A percentile compares a stretch with the other conserved stretches of the same genome.
These are phyloP conservation scores for Podotricha telesiphe DNA, from an alignment of 2,888 invertebrate species.

Conservation along the genomic window DNA sequence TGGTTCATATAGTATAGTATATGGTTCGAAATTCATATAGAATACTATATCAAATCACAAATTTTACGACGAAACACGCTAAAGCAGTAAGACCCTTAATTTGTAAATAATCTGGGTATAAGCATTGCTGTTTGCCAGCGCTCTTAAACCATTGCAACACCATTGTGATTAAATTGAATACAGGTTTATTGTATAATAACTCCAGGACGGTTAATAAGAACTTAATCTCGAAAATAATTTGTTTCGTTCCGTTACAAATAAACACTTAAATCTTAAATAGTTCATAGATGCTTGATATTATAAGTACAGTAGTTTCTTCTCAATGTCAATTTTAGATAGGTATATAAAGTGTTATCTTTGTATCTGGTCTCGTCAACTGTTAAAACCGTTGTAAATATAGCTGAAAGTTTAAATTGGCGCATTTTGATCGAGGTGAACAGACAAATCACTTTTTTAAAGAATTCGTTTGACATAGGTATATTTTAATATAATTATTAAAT, in stretches of 20 bases:
- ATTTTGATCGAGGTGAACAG: background rate
- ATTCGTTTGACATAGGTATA: background rate
- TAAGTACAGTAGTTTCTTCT: conserved; percentile 2
- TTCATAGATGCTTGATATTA: background rate
- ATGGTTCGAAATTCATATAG: too few relatives aligned
- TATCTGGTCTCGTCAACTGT: background rate
- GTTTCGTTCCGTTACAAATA: background rate
- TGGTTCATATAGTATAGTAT: too few relatives aligned
- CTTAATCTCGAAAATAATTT: too few relatives aligned
- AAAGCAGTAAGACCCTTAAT: too few relatives aligned
- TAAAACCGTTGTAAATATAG: background rate
- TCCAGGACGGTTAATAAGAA: too few relatives aligned
- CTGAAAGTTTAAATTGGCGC: background rate
- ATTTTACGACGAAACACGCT: too few relatives aligned
- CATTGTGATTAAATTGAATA: background rate
- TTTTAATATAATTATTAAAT: background rate
- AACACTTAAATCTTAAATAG: background rate
- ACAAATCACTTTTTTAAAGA: too few relatives aligned
- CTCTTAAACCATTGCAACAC: too few relatives aligned
- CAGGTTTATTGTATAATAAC: background rate
- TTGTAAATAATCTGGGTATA: too few relatives aligned
- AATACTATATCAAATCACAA: too few relatives aligned
- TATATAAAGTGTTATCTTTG: background rate
- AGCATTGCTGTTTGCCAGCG: too few relatives aligned
- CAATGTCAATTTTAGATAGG: conserved; percentile 7